Percentiles rank a stretch among this genome's conserved stretches.
Conservation (phyloP, 2,113 vertebrate genomes). For the Callospermophilus lateralis region DNA sequence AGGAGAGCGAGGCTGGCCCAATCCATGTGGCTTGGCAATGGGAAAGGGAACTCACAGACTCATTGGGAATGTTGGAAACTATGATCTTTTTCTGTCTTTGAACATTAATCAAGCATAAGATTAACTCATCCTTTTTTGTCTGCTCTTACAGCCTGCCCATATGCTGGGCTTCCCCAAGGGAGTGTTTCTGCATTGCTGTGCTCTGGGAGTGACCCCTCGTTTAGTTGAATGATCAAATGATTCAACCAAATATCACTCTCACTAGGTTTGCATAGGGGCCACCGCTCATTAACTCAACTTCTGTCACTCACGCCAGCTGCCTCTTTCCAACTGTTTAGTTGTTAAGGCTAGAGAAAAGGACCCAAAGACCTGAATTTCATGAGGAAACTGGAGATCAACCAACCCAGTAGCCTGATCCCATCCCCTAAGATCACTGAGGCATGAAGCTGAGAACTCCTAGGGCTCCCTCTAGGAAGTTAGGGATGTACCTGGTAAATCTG, state of each 20-base stretch:
- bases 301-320: neutral
- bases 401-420: neutral
- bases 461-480: neutral
- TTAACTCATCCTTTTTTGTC: neutral
- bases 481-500: too few species aligned
- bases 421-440: neutral
- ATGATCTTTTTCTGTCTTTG: neutral
- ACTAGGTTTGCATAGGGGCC: neutral
- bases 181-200: neutral
- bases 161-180: neutral
- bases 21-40: accelerated
- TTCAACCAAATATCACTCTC: neutral
- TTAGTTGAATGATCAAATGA: neutral
- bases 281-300: neutral
- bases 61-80: neutral
- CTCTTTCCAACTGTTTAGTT: neutral
- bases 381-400: neutral
- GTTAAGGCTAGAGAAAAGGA: neutral
- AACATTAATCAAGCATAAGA: neutral
- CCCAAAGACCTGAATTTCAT: neutral
- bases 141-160: neutral
- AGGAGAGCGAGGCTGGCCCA: neutral
- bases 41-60: neutral
- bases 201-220: neutral
- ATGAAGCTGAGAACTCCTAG: neutral